Base-by-base conservation (phyloP, 2,113 vertebrate genomes). In the Poecile atricapillus region DNA sequence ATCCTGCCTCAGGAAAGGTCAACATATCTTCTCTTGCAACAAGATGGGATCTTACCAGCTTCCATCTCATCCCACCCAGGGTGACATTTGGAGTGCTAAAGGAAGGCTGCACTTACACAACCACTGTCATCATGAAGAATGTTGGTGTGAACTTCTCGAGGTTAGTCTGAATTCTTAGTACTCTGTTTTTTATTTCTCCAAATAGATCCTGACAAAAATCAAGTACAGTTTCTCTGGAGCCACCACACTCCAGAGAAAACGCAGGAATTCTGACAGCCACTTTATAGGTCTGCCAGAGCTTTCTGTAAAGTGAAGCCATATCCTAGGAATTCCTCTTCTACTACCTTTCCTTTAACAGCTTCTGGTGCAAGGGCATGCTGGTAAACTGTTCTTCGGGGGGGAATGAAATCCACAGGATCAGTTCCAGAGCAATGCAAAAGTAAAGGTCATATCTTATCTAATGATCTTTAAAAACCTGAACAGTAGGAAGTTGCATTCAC, bases 121-220 rank as follows among this genome's bases (percentile, higher is more conserved):
- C 97, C 39, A 97, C 91, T 1, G 98, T 98, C 18, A 94, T 96
- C 64, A 96, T 99, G 93, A 99, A 96, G 96, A 99, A 99, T 2
- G 80, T 98, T 39, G 99, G 99, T 2, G 97, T 99, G 37, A 98
- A 99, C 87, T 98, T 98, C 79, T 98, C 98, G 97, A 99, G 99
- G 99, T 99, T 95, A 96, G 97, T 73, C 53, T 69, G 16, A 56
- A 50, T 65, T 90, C 44, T 63, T 43, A 62, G 27, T 46, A 65
- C 22, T 9, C 62, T 88, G 50, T 1, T 2, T 64, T 94, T 65
- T 30, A 43, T 56, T 17, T 43, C 55, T 83, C 68, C 49, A 78
- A 67, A 53, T 11, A 43, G 35, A 44, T n/a, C 65, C 37, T 75
- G 47, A 77, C 60, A 47, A 52, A 93, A 73, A 56, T 44, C 25